These are phyloP conservation scores for Pseudomyrmex dendroicus DNA, from an alignment of 1,140 invertebrate genomes.

Conservation along the genomic window DNA sequence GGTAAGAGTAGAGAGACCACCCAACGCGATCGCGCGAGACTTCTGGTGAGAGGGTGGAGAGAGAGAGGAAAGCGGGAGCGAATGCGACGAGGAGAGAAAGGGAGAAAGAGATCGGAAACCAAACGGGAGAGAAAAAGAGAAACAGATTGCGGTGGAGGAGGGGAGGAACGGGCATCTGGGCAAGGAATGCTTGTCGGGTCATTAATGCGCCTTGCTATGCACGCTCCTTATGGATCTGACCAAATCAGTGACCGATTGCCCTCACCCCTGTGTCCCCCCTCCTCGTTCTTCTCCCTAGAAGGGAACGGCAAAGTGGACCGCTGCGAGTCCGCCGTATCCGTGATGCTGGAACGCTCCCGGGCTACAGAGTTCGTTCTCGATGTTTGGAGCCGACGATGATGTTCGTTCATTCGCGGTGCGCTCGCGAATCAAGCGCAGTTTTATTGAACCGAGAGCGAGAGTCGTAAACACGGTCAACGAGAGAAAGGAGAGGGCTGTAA, in stretches of 20 bases:
- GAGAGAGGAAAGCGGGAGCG: slow-evolving; percentile 51
- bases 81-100: slow-evolving; percentile 5
- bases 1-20: slow-evolving; percentile 84
- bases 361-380: slow-evolving; percentile 35
- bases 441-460: slow-evolving; percentile 5
- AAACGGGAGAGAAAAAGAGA: slow-evolving; percentile 52
- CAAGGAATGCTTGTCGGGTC: slow-evolving; percentile 82
- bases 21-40: slow-evolving; percentile 84
- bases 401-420: background rate
- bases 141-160: slow-evolving; percentile 46
- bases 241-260: slow-evolving; percentile 83
- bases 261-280: slow-evolving; percentile 46
- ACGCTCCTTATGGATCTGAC: slow-evolving; percentile 82
- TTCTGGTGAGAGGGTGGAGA: slow-evolving; percentile 71
- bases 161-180: slow-evolving; percentile 72
- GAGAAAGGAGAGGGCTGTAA: background rate
- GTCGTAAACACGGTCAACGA: background rate
- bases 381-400: slow-evolving; percentile 26
- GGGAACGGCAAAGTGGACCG: slow-evolving; percentile 64
- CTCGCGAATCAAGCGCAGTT: background rate
- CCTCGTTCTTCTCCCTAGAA: slow-evolving; percentile 25
- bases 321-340: slow-evolving; percentile 38
- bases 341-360: slow-evolving; percentile 55
- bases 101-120: slow-evolving; percentile 41
- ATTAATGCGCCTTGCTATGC: slow-evolving; percentile 82